Evolutionary conservation across 2,797 vertebrate genomes (phyloP), one percentile per base, ranked within the genome.

Genomic region (Buphagus erythrorhynchus): DNA sequence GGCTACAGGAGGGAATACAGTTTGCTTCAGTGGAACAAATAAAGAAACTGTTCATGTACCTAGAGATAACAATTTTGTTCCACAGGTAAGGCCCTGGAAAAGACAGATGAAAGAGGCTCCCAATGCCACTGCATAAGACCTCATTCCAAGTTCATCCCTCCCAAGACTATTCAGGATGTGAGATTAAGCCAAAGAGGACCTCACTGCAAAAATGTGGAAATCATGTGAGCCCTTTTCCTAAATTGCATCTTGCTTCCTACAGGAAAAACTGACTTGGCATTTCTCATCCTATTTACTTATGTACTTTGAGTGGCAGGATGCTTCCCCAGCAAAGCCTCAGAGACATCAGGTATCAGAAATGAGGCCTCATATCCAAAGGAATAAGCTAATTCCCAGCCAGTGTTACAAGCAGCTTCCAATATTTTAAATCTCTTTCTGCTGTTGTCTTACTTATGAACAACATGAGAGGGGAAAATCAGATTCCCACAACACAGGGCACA

Each of bases 121-220:
- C 85, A 45, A 1, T 91, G 95, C 49, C 79, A 54, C 22, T 95
- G 95, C 67, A 63, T 79, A 48, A 76, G 43, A 31, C 82, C 85
- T 38, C 36, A 40, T 13, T 76, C 76, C 57, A 83, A 63, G n/a
- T 91, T 94, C 67, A 86, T 97, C 66, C 73, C 86, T 35, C 93
- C 66, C 61, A 96, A 59, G 31, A 38, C 31, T 14, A 82, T 97
- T 33, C 43, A 67, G 40, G 55, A 10, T 5, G 25, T 97, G 67
- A 69, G 87, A 61, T 12, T 97, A 59, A 76, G 77, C n/a, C 72
- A 11, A 42, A 57, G 86, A 40, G 90, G 97, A 76, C 67, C 77
- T 42, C 90, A 78, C 14, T 98, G 98, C 42, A 16, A 66, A 69
- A 75, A 83, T 2, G 35, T 92, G 5, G 90, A 98, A 96, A 88